A percentile compares a stretch with the other conserved stretches of the same genome.
Evolutionary conservation across 2,113 vertebrate genomes (phyloP).

Genomic region (Urocitellus parryii): DNA sequence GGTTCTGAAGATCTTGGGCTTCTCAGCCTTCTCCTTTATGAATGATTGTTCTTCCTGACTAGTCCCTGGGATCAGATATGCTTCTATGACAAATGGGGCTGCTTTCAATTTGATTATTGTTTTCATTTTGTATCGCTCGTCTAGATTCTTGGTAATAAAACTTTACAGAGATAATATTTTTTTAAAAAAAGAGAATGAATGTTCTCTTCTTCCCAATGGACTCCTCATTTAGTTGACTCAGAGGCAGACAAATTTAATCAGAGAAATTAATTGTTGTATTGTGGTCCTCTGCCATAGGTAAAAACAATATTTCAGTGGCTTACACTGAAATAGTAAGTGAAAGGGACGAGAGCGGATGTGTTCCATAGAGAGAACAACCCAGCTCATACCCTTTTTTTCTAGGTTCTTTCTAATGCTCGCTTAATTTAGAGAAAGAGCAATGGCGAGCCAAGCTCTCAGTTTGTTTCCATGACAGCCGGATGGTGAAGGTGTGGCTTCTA

Average conservation of each 20-base stretch:
- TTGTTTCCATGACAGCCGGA: background rate
- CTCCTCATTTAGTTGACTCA: slow-evolving; percentile 12
- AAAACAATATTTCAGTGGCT: background rate
- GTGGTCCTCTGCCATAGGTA: background rate
- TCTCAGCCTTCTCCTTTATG: background rate
- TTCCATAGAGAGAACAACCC: background rate
- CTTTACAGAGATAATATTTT: slow-evolving; percentile 51
- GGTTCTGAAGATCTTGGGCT: background rate
- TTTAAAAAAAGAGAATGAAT: background rate
- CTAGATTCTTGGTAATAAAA: slow-evolving; percentile 60
- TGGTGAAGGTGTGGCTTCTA: background rate
- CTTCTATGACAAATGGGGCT: slow-evolving; percentile 66
- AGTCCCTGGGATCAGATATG: slow-evolving; percentile 57
- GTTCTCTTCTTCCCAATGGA: slow-evolving; percentile 39
- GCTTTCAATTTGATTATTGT: slow-evolving; percentile 64
- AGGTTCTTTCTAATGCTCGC: background rate
- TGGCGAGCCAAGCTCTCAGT: background rate
- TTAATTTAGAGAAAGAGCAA: background rate
- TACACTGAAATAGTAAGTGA: background rate
- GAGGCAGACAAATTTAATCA: slow-evolving; percentile 51
- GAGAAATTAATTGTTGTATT: slow-evolving; percentile 15
- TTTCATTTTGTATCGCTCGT: slow-evolving; percentile 68
- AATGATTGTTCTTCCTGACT: slow-evolving; percentile 50
- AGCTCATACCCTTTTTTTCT: background rate
- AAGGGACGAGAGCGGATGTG: background rate